These are phyloP conservation scores for Bilobella aurantiaca DNA, from an alignment of 1,140 invertebrate genomes.

Conservation along the genomic window DNA sequence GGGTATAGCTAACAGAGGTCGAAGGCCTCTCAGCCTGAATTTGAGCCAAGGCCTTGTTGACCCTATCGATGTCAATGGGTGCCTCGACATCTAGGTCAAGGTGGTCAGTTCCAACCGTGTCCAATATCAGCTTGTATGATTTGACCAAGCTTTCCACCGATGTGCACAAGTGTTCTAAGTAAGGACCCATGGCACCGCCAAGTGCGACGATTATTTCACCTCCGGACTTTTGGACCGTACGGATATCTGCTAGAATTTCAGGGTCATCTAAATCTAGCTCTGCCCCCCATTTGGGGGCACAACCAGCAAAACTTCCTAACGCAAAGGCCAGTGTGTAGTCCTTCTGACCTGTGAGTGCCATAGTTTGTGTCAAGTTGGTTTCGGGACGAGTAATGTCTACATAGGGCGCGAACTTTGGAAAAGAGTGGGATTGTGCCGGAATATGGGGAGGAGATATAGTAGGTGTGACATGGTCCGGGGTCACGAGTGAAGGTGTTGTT, in stretches of 20 bases:
- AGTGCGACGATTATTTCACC: slow-evolving; percentile 18
- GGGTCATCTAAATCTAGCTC: slow-evolving; percentile 23
- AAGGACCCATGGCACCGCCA: slow-evolving; percentile 34
- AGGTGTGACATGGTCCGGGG: background rate
- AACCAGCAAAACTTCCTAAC: slow-evolving; percentile 23
- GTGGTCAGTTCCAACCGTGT: slow-evolving; percentile 26
- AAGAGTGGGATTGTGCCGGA: background rate
- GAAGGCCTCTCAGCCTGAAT: slow-evolving; percentile 25
- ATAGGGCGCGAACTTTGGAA: slow-evolving; percentile 26
- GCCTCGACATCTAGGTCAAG: slow-evolving; percentile 35
- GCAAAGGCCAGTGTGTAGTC: slow-evolving; percentile 34
- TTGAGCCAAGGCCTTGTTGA: slow-evolving; percentile 28
- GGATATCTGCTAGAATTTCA: slow-evolving; percentile 26
- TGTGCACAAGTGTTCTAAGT: slow-evolving; percentile 29
- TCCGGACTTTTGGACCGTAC: slow-evolving; percentile 13
- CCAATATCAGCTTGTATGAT: slow-evolving; percentile 30
- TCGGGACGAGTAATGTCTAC: slow-evolving; percentile 14
- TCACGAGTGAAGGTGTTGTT: background rate
- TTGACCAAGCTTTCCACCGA: slow-evolving; percentile 13
- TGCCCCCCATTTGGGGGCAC: slow-evolving; percentile 32
- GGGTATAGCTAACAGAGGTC: slow-evolving; percentile 29
- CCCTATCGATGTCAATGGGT: slow-evolving; percentile 23
- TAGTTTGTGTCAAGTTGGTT: slow-evolving; percentile 19
- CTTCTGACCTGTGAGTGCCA: slow-evolving; percentile 20
- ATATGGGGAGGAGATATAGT: background rate